Evolutionary conservation across 2,888 invertebrate genomes (phyloP).

Genomic region (Tanypteryx hageni): DNA sequence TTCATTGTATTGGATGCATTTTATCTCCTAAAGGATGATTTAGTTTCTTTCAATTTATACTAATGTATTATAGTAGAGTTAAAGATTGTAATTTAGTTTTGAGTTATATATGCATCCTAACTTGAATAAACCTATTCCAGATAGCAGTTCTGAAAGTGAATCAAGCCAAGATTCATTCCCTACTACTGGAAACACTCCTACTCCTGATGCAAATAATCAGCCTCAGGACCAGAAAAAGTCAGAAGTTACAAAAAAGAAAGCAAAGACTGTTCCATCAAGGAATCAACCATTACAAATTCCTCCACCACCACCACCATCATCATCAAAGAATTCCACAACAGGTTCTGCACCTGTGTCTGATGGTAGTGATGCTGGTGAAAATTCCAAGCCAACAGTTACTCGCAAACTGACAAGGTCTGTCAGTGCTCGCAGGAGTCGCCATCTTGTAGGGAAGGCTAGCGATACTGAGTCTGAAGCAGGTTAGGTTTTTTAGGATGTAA

Average conservation of each 20-base stretch:
- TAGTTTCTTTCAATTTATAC: background rate
- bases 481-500: conserved; percentile 60
- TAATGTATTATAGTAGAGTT: too few species aligned
- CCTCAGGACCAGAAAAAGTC: conserved; percentile 66
- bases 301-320: conserved; percentile 65
- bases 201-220: conserved; percentile 58
- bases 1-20: background rate
- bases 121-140: conserved; percentile 67
- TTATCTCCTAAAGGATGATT: too few species aligned
- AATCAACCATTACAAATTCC: conserved; percentile 60
- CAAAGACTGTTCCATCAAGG: conserved; percentile 9
- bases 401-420: conserved; percentile 84
- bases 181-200: conserved; percentile 18
- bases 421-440: conserved; percentile 77
- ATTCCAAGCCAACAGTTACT: conserved; percentile 74
- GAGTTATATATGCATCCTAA: too few species aligned
- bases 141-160: conserved; percentile 70
- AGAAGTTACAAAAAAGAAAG: conserved; percentile 65
- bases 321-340: conserved; percentile 75
- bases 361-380: conserved; percentile 45
- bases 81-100: too few species aligned
- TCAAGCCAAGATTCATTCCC: conserved; percentile 65
- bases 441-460: conserved; percentile 67
- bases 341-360: conserved; percentile 48
- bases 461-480: conserved; percentile 72